Evolutionary conservation across 1,140 invertebrate species (phyloP), one percentile per base, ranked within the genome.

Genomic region (Sitobion miscanthi): DNA sequence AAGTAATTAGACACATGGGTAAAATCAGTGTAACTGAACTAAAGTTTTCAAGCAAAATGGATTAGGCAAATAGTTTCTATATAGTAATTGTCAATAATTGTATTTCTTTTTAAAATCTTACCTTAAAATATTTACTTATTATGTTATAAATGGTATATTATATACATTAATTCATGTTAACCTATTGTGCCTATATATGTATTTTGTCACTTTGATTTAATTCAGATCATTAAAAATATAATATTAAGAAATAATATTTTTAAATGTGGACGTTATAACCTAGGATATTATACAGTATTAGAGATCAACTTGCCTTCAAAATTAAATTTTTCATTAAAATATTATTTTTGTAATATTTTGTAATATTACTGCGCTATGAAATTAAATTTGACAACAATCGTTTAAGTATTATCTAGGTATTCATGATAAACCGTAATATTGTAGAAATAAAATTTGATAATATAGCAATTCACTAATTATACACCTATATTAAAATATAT

Each of bases 1-100:
- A 97, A 94, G 96, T 97, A 35, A 97, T 97, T 96, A 96, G 96
- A 94, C 97, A 98, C 94, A 95, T 95, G 94, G 97, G 97, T 83
- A 95, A 96, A 94, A 97, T 98, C 96, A 97, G 97, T 25, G 96
- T 98, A 94, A 97, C 97, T 94, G 97, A 98, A 95, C 95, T 98
- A 94, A 95, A 97, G 52, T 90, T 62, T 42, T 90, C 88, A 25
- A 90, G 25, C 49, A 90, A 90, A 90, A 62, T 90, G 45, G 17
- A 52, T 14, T 62, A 62, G 21, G 21, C 62, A 90, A 90, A 62
- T 38, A 35, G 21, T 87, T 90, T 62, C 42, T 0, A 1, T 38
- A 82, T 38, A 82, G 30, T 5, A n/a, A 69, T 69, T 14, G 14
- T n/a, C 62, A n/a, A n/a, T 69, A n/a, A 69, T n/a, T n/a, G 0